phyloP scores from a whole-genome alignment of 2,797 vertebrate species.

The Scomberomorus guttatus region DNA sequence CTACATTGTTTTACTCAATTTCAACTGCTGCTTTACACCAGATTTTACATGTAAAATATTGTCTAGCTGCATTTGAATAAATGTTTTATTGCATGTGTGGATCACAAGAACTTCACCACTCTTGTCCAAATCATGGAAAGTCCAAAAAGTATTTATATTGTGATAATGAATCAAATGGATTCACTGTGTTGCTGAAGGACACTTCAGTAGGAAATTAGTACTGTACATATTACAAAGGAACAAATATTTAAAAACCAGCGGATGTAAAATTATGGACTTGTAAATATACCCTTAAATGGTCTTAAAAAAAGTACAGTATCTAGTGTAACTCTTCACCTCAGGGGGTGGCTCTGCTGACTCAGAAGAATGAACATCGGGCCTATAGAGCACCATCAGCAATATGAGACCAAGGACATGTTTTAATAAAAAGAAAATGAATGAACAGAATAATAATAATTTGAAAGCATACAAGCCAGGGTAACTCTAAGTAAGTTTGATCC shows the following conservation, averaged over 20 bases:
- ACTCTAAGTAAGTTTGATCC: constrained; percentile 11
- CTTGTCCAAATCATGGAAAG: background rate
- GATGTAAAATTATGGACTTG: constrained; percentile 36
- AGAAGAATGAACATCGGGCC: constrained; percentile 49
- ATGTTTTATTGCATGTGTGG: too few relatives aligned
- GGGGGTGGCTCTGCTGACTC: constrained; percentile 61
- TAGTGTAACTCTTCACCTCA: constrained; percentile 51
- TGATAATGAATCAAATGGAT: background rate
- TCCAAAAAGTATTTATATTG: background rate
- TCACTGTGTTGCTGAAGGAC: constrained; percentile 23
- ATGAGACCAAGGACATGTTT: constrained; percentile 64
- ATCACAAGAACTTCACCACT: background rate
- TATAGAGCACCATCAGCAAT: constrained; percentile 61
- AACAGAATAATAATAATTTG: constrained; percentile 54
- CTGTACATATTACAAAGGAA: constrained; percentile 19
- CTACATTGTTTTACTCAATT: too few relatives aligned
- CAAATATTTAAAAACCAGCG: constrained; percentile 44
- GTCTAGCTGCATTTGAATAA: background rate
- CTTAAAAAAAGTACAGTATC: constrained; percentile 55
- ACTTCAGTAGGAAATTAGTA: constrained; percentile 10
- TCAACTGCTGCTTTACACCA: too few relatives aligned
- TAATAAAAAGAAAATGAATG: constrained; percentile 64
- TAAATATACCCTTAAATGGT: constrained; percentile 51
- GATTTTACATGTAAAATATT: too few relatives aligned
- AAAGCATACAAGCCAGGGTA: constrained; percentile 20